Evolutionary conservation across 2,888 invertebrate genomes (phyloP), one percentile per base, ranked within the genome.

Genomic region (Adelphocoris suturalis): DNA sequence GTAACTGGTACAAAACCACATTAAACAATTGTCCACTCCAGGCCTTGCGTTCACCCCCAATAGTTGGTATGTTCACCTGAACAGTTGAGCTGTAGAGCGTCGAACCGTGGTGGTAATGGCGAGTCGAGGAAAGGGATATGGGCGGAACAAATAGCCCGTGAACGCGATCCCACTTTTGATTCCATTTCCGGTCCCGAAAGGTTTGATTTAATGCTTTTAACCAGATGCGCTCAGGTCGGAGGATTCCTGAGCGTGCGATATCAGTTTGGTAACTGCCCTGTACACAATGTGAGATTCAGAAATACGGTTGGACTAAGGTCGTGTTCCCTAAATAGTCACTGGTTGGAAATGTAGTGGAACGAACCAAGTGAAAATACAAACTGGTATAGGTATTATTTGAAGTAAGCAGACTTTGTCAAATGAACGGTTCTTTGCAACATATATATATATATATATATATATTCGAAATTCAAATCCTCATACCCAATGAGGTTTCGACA

Each of bases 121-220:
- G 23, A 23, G 68, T 19, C 68, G 68, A 19, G n/a, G 12, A 68
- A 46, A 14, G 37, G 46, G 47, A 80, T 47, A 46, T 46, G 78
- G 11, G 46, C n/a, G 12, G 46, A 47, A 80, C 78, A 80, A 80
- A 80, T 80, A 80, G 78, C 78, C 78, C 37, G 78, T 46, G 47
- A 80, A 80, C 78, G 47, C 46, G 47, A 80, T 46, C 78, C 46
- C 46, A 46, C 68, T 68, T 47, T 19, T 80, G 78, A 80, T 80
- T 80, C 78, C 46, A 47, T 80, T 80, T 80, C 78, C 78, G 23
- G 23, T 68, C 68, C 46, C n/a, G 46, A 47, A 80, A 19, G 78
- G 37, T 80, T 80, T 80, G 46, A 46, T 80, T 80, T 80, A 80
- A 80, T 46, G 78, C 46, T 47, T 80, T 19, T n/a, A 80, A 80